Evolutionary conservation across 2,113 vertebrate species (phyloP).

Genomic region (Nothobranchius kuhntae): DNA sequence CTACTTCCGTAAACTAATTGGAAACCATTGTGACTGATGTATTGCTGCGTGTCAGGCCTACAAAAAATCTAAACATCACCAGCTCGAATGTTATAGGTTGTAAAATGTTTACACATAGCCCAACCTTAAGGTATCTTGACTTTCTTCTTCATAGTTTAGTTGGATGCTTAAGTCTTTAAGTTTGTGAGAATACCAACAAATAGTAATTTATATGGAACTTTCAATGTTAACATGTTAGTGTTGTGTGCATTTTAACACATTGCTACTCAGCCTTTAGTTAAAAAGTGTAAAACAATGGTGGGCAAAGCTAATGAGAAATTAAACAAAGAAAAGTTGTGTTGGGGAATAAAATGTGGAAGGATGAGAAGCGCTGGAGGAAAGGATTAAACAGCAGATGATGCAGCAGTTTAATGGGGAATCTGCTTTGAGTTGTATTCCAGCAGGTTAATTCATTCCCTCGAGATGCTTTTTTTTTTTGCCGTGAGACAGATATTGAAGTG

Average conservation of each 20-base stretch:
- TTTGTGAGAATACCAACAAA: not conserved
- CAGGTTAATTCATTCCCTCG: slow-evolving; percentile 24
- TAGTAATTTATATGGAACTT: not conserved
- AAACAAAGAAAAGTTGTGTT: not conserved
- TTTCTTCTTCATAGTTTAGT: not conserved
- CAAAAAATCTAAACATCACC: too few relatives aligned
- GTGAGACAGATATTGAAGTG: slow-evolving; percentile 16
- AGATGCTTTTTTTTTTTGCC: slow-evolving; percentile 12
- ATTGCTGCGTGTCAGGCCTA: too few relatives aligned
- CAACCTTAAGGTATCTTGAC: not conserved
- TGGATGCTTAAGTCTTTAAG: not conserved
- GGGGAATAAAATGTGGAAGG: slow-evolving; percentile 17
- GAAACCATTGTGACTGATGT: too few relatives aligned
- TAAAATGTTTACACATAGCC: too few relatives aligned
- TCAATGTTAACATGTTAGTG: too few relatives aligned
- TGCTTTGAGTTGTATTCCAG: slow-evolving; percentile 1
- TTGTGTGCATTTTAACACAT: not conserved
- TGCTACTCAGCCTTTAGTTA: not conserved
- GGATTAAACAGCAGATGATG: slow-evolving; percentile 10
- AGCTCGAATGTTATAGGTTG: too few relatives aligned
- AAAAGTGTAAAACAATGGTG: slow-evolving; percentile 5
- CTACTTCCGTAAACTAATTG: too few relatives aligned
- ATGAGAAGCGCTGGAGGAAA: not conserved
- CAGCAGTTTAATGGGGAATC: slow-evolving; percentile 23
- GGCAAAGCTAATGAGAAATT: slow-evolving; percentile 22